Evolutionary conservation across 2,797 vertebrate species (phyloP).

Genomic region (Lagodon rhomboides): DNA sequence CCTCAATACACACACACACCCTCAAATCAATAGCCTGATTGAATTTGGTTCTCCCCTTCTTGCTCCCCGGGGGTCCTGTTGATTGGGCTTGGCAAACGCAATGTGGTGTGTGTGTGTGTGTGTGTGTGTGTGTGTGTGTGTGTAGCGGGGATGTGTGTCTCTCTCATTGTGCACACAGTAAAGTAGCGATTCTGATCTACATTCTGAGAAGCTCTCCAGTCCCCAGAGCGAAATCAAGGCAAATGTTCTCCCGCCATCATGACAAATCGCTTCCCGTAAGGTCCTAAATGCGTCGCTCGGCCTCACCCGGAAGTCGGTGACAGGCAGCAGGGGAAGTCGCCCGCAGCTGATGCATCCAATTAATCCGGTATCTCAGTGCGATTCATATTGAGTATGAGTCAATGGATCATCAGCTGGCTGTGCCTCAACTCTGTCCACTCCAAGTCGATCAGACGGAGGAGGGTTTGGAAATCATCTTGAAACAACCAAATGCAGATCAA

Average conservation of each 20-base stretch:
- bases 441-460: background rate
- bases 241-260: conserved; percentile 27
- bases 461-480: conserved; percentile 3
- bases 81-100: conserved; percentile 54
- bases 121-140: conserved; percentile 26
- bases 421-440: conserved; percentile 10
- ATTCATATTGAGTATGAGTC: conserved; percentile 17
- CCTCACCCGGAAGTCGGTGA: background rate
- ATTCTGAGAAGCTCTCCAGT: conserved; percentile 36
- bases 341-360: conserved; percentile 19
- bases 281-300: background rate
- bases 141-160: conserved; percentile 19
- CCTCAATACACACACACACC: conserved; percentile 18
- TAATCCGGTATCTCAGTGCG: conserved; percentile 2
- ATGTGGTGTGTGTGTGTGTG: conserved; percentile 22
- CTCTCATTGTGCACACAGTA: conserved; percentile 23
- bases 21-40: conserved; percentile 66
- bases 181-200: conserved; percentile 42
- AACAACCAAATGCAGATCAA: background rate
- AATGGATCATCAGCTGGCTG: conserved; percentile 14
- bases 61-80: conserved; percentile 37
- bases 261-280: background rate
- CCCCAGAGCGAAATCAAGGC: conserved; percentile 39
- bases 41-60: conserved; percentile 53
- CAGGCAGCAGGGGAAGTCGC: conserved; percentile 17